phyloP scores from a whole-genome alignment of 2,888 invertebrate species.

The Augochlorella aurata region DNA sequence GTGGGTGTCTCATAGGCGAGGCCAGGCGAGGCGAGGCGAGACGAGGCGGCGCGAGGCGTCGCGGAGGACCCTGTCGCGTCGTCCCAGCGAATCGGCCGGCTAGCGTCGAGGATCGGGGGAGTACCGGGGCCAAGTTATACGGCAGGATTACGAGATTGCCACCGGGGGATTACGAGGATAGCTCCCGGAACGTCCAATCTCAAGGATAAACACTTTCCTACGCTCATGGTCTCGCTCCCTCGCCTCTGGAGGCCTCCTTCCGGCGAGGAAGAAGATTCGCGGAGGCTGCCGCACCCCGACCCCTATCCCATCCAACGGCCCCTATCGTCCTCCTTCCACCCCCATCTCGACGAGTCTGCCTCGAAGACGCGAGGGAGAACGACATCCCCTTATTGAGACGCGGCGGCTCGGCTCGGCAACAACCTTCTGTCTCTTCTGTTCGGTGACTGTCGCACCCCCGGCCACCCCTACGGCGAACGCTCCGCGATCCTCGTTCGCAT shows the following conservation, averaged over 20 bases:
- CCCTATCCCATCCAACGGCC: not conserved
- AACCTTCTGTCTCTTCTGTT: conserved; percentile 1
- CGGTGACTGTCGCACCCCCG: not conserved
- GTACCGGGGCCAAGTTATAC: conserved; percentile 76
- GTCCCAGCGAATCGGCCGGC: conserved; percentile 50
- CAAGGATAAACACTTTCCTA: conserved; percentile 81
- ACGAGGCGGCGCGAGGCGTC: conserved; percentile 16
- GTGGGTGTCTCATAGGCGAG: conserved; percentile 31
- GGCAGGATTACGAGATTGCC: conserved; percentile 81
- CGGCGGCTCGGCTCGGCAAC: not conserved
- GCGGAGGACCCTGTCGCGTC: not conserved
- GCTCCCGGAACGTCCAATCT: conserved; percentile 81
- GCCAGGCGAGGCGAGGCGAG: conserved; percentile 3
- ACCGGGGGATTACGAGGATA: conserved; percentile 81
- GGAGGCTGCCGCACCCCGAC: conserved; percentile 11
- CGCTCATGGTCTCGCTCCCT: conserved; percentile 71
- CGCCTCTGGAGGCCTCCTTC: conserved; percentile 51
- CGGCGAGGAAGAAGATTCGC: conserved; percentile 24
- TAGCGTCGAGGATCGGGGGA: conserved; percentile 42
- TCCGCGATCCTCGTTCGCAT: conserved; percentile 10
- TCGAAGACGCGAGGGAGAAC: conserved; percentile 8
- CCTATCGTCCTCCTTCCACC: not conserved
- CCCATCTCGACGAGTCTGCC: not conserved
- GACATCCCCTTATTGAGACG: conserved; percentile 46
- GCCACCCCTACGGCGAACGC: not conserved